Percentiles rank a stretch among this genome's conserved stretches.
Conservation (phyloP, 2,113 vertebrate species). For the Acanthisitta chloris region DNA sequence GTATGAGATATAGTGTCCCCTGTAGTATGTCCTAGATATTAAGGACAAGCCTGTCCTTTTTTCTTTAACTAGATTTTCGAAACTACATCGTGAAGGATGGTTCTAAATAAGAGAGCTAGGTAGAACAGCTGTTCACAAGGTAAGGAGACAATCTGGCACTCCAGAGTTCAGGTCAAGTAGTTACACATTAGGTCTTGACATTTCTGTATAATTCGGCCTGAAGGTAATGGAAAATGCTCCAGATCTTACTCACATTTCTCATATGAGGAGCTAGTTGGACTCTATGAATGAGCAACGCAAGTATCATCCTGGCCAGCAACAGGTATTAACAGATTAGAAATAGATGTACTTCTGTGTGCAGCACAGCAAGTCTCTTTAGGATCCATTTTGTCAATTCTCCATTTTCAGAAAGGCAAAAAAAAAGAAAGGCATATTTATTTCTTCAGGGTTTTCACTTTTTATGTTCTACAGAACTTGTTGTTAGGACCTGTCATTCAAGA, state of each 20-base stretch:
- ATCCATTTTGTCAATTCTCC: no score
- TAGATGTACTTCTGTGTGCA: no score
- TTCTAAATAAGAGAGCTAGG: background rate
- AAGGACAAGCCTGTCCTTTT: background rate
- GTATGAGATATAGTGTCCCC: background rate
- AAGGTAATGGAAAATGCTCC: background rate
- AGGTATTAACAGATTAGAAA: no score
- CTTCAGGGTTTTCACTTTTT: no score
- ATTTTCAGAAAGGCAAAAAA: no score
- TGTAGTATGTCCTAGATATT: background rate
- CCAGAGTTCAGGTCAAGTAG: background rate
- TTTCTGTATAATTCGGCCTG: background rate
- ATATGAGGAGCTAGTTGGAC: no score
- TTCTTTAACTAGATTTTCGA: background rate
- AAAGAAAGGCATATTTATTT: no score
- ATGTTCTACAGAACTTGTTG: no score
- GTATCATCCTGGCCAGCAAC: no score
- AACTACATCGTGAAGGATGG: background rate
- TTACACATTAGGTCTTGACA: background rate
- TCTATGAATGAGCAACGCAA: no score
- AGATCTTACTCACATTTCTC: background rate
- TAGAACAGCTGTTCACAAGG: background rate
- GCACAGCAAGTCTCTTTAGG: no score
- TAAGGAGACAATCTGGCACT: background rate
- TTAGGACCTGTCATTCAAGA: no score